Evolutionary conservation across 2,888 invertebrate genomes (phyloP).

Genomic region (Ophion ventricosus): DNA sequence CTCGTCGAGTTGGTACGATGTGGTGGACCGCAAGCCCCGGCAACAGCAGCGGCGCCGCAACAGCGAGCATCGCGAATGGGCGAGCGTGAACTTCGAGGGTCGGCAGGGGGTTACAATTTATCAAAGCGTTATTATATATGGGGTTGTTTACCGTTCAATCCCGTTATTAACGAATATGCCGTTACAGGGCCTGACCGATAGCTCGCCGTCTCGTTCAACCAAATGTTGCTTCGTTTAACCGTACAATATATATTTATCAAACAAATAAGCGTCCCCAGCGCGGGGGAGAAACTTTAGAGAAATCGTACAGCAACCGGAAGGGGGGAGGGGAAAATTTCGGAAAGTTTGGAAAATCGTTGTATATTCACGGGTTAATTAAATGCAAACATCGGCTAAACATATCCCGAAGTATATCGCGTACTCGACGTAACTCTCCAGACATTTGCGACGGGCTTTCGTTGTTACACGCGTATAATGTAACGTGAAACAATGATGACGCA

Average conservation of each 20-base stretch:
- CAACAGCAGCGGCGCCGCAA: conserved; percentile 36
- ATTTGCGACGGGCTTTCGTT: conserved; percentile 2
- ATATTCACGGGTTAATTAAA: conserved; percentile 43
- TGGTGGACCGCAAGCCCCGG: conserved; percentile 62
- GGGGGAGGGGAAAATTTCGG: not conserved
- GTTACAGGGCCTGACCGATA: conserved; percentile 53
- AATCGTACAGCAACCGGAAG: no score
- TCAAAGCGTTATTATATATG: conserved; percentile 74
- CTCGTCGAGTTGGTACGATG: conserved; percentile 53
- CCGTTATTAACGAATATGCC: conserved; percentile 71
- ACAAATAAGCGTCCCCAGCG: not conserved
- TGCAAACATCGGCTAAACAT: conserved; percentile 48
- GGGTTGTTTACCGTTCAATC: conserved; percentile 72
- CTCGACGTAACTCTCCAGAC: not conserved
- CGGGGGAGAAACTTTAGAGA: no score
- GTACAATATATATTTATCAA: conserved; percentile 1
- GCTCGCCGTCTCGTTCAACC: no score
- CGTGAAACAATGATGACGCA: conserved; percentile 25
- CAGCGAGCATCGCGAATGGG: conserved; percentile 48
- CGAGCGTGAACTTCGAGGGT: conserved; percentile 37
- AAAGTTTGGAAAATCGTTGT: conserved; percentile 17
- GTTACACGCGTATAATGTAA: conserved; percentile 21
- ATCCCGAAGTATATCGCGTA: not conserved
- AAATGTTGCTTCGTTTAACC: not conserved
- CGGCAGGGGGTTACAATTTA: conserved; percentile 69